Conservation (phyloP, 2,797 vertebrate genomes). For the Pseudopleuronectes americanus region DNA sequence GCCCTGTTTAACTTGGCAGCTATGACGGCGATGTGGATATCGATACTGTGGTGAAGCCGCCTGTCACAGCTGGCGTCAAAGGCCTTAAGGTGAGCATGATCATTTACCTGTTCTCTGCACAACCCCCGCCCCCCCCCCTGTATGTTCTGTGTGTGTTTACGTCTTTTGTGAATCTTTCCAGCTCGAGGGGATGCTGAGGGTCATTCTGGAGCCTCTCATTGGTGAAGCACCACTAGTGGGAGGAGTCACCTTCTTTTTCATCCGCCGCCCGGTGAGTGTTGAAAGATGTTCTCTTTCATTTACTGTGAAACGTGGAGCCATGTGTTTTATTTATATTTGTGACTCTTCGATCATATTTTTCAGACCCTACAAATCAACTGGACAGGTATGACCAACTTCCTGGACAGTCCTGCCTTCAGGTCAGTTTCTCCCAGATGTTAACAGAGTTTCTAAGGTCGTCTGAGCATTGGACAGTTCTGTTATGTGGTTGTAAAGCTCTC, state of each 20-base stretch:
- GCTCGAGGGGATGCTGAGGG: conserved; percentile 89
- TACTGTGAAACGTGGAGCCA: neutral
- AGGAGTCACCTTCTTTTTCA: conserved; percentile 94
- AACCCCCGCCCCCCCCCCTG: neutral
- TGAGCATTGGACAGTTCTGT: neutral
- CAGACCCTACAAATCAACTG: conserved; percentile 91
- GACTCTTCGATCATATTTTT: neutral
- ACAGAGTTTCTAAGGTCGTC: neutral
- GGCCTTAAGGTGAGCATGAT: conserved; percentile 86
- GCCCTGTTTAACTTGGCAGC: conserved; percentile 71
- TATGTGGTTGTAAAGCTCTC: neutral
- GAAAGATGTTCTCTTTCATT: neutral
- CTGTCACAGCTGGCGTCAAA: conserved; percentile 90
- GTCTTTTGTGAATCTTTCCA: conserved; percentile 57
- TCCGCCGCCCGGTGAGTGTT: conserved; percentile 91
- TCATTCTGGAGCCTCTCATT: conserved; percentile 93
- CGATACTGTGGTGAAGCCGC: conserved; percentile 87
- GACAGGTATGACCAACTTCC: conserved; percentile 93
- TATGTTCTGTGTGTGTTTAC: neutral
- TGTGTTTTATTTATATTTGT: neutral
- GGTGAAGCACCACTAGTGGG: conserved; percentile 90
- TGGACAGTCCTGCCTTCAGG: conserved; percentile 93
- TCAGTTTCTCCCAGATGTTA: conserved; percentile 56
- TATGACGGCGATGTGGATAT: conserved; percentile 93
- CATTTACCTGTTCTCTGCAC: neutral